These are phyloP conservation scores for Microtus ochrogaster DNA, from an alignment of 2,113 vertebrate genomes.

Conservation along the genomic window DNA sequence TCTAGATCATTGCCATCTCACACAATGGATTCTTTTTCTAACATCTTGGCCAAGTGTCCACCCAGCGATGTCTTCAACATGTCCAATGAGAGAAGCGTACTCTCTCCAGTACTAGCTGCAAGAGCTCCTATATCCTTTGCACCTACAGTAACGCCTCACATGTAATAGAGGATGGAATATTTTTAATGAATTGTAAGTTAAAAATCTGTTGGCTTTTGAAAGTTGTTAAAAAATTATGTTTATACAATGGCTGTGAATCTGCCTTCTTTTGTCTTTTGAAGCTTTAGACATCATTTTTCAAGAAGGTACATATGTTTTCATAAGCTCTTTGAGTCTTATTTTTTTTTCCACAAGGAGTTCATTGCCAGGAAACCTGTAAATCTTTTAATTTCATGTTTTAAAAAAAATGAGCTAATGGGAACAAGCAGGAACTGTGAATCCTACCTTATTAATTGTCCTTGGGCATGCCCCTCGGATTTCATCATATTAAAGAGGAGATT, in stretches of 20 bases:
- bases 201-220: conserved; percentile 28
- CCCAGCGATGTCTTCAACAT: neutral
- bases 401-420: neutral
- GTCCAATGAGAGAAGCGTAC: neutral
- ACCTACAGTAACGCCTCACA: neutral
- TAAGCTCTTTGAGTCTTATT: neutral
- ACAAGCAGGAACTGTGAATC: neutral
- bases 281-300: conserved; percentile 12
- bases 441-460: conserved; percentile 11
- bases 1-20: neutral
- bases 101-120: neutral
- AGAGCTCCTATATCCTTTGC: neutral
- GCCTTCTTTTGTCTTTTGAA: conserved; percentile 1
- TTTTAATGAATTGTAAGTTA: conserved; percentile 13
- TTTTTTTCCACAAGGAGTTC: conserved; percentile 36
- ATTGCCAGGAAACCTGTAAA: neutral
- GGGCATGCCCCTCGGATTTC: neutral
- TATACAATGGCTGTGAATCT: neutral
- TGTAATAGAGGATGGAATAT: conserved; percentile 3
- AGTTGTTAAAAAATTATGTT: neutral
- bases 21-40: neutral
- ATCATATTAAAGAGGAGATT: neutral
- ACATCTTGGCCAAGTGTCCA: neutral
- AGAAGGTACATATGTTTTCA: neutral
- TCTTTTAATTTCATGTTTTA: neutral